Evolutionary conservation across 2,888 invertebrate genomes (phyloP).

Genomic region (Andrena bicolor): DNA sequence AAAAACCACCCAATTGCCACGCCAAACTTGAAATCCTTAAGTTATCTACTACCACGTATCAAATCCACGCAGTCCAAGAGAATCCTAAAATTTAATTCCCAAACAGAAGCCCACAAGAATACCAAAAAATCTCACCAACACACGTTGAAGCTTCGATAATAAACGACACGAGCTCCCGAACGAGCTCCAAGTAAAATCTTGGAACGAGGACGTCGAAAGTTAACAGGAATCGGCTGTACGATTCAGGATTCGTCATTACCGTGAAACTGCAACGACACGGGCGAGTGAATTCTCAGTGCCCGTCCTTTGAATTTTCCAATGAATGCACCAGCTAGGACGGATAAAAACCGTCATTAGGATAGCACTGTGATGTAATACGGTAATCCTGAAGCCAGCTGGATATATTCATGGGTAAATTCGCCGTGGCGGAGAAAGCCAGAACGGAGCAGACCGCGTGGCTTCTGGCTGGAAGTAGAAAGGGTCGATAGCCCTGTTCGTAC

Average conservation of each 20-base stretch:
- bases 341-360: constrained; percentile 34
- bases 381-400: constrained; percentile 1
- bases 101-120: too few species aligned
- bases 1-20: too few species aligned
- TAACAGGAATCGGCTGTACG: background rate
- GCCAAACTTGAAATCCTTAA: too few species aligned
- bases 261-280: background rate
- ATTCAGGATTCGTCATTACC: constrained; percentile 5
- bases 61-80: too few species aligned
- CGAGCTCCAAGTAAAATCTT: background rate
- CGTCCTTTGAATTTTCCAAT: constrained; percentile 24
- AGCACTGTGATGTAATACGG: constrained; percentile 5
- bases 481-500: constrained; percentile 80
- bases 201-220: background rate
- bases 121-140: too few species aligned
- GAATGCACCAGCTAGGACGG: background rate
- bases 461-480: constrained; percentile 73
- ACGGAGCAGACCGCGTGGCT: constrained; percentile 73
- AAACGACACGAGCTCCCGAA: background rate
- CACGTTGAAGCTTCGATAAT: too few species aligned
- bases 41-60: too few species aligned
- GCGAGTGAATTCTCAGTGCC: background rate
- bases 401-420: constrained; percentile 49
- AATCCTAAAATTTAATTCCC: too few species aligned
- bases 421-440: constrained; percentile 38